Conservation (phyloP, 2,888 invertebrate genomes). For the Penaeus monodon region DNA sequence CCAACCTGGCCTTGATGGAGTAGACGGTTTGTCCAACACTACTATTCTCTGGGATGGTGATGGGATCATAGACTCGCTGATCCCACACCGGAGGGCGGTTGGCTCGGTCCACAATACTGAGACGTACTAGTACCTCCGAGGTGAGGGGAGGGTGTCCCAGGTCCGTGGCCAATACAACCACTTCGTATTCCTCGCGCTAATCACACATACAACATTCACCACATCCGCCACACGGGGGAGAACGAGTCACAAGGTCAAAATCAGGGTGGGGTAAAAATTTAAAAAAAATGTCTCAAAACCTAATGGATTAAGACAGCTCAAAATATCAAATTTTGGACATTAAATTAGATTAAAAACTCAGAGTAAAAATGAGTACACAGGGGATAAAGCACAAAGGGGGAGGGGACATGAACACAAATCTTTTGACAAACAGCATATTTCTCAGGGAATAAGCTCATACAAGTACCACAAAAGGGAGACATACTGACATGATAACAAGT, state of each 20-base stretch:
- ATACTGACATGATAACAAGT: conserved; percentile 26
- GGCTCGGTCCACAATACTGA: conserved; percentile 97
- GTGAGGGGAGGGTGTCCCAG: conserved; percentile 86
- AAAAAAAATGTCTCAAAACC: conserved; percentile 37
- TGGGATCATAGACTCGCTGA: conserved; percentile 94
- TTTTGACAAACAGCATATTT: conserved; percentile 48
- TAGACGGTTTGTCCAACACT: conserved; percentile 98
- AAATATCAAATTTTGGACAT: conserved; percentile 46
- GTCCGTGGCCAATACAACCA: conserved; percentile 97
- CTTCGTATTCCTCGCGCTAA: conserved; percentile 95
- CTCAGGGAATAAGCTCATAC: conserved; percentile 40
- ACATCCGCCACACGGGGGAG: conserved; percentile 60
- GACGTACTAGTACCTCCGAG: conserved; percentile 96
- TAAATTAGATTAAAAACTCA: conserved; percentile 43
- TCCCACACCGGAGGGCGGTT: conserved; percentile 98
- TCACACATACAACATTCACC: conserved; percentile 71
- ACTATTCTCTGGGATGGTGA: conserved; percentile 98
- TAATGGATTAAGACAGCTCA: conserved; percentile 45
- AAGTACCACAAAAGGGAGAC: conserved; percentile 34
- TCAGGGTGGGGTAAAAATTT: conserved; percentile 54
- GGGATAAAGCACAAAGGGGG: conserved; percentile 46
- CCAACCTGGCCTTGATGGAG: conserved; percentile 94
- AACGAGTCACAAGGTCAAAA: conserved; percentile 62
- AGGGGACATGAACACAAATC: conserved; percentile 37
- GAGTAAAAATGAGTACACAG: conserved; percentile 47